These are phyloP conservation scores for Dioctria rufipes DNA, from an alignment of 2,888 invertebrate species.

Conservation along the genomic window DNA sequence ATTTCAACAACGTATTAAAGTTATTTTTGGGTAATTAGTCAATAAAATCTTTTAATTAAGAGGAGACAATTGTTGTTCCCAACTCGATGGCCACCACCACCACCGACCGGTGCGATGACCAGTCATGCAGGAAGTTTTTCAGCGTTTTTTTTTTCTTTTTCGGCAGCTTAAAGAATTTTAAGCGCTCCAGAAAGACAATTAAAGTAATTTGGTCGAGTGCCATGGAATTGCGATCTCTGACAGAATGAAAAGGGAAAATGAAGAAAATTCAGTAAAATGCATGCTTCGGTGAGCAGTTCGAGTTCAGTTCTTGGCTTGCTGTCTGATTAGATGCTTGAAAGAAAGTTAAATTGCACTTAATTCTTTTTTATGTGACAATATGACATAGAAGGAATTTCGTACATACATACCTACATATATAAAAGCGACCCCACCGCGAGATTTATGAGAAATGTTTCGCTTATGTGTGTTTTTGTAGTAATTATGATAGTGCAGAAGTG, in stretches of 20 bases:
- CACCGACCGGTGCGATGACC: no score
- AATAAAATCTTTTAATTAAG: slow-evolving; percentile 35
- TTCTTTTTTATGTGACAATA: slow-evolving; percentile 39
- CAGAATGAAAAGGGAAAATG: no score
- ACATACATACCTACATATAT: neutral
- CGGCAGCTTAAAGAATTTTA: no score
- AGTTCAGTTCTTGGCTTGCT: neutral
- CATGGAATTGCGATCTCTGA: no score
- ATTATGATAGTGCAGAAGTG: no score
- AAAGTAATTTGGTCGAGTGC: no score
- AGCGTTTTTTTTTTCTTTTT: no score
- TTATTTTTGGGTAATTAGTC: slow-evolving; percentile 37
- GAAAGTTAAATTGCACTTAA: slow-evolving; percentile 44
- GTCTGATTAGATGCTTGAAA: slow-evolving; percentile 39
- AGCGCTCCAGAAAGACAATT: no score
- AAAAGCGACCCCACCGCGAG: neutral
- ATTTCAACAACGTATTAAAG: slow-evolving; percentile 41
- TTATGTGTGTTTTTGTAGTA: no score
- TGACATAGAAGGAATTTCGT: slow-evolving; percentile 13
- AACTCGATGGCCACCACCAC: no score
- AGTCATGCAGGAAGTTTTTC: no score
- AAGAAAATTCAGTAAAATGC: neutral
- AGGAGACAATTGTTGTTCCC: no score
- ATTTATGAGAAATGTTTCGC: slow-evolving; percentile 39
- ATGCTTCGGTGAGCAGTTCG: slow-evolving; percentile 3